A percentile compares a stretch with the other conserved stretches of the same genome.
Conservation (phyloP, 2,797 vertebrate species). For the Euthynnus affinis region DNA sequence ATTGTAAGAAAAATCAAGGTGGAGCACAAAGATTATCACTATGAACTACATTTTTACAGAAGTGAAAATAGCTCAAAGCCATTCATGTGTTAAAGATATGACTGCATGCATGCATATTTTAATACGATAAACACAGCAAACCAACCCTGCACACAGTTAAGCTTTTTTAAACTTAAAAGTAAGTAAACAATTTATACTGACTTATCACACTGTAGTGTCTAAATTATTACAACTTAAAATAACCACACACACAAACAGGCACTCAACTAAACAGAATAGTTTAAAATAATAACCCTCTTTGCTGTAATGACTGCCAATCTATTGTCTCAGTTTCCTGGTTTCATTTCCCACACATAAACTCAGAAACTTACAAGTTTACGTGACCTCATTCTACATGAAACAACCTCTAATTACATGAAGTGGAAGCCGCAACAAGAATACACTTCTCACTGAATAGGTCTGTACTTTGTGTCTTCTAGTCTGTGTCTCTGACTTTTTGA, state of each 20-base stretch:
- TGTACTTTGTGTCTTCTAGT: conserved; percentile 62
- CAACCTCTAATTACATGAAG: conserved; percentile 85
- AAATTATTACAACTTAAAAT: conserved; percentile 73
- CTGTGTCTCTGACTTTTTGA: conserved; percentile 66
- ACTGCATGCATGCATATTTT: conserved; percentile 33
- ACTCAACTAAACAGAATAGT: conserved; percentile 64
- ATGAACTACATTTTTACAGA: conserved; percentile 57
- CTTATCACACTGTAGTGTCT: conserved; percentile 42
- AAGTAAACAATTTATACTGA: conserved; percentile 52
- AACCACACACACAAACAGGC: conserved; percentile 76
- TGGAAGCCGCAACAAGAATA: conserved; percentile 79
- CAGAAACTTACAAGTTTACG: conserved; percentile 80
- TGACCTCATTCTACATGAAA: conserved; percentile 80
- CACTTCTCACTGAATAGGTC: conserved; percentile 74
- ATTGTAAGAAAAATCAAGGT: conserved; percentile 75
- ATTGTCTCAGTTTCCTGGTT: conserved; percentile 85
- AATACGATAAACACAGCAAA: conserved; percentile 46
- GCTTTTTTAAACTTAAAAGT: conserved; percentile 45
- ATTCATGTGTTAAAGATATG: conserved; percentile 53
- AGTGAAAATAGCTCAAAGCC: conserved; percentile 59
- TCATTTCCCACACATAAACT: conserved; percentile 84
- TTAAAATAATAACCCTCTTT: conserved; percentile 80
- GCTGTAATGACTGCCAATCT: conserved; percentile 76
- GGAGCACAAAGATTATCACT: conserved; percentile 69
- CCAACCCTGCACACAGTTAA: conserved; percentile 10